phyloP scores from a whole-genome alignment of 2,113 vertebrate species.

The Phycodurus eques region DNA sequence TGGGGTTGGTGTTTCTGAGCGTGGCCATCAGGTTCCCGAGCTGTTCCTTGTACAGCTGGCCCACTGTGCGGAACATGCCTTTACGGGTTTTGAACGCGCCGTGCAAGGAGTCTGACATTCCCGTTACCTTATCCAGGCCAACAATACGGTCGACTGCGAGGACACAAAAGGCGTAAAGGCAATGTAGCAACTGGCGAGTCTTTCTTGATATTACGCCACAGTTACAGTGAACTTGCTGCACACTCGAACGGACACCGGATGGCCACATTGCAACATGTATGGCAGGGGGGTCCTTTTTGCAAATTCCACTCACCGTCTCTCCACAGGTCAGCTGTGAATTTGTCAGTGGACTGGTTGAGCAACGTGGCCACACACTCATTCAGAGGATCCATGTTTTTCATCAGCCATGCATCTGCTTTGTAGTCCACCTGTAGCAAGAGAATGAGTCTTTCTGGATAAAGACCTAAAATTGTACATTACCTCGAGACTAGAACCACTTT shows the following conservation, averaged over 20 bases:
- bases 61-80: conserved; percentile 97
- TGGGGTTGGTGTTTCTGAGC: conserved; percentile 94
- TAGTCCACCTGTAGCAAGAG: conserved; percentile 85
- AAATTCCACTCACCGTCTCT: conserved; percentile 82
- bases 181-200: neutral
- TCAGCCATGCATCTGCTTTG: conserved; percentile 93
- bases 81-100: conserved; percentile 93
- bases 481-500: neutral
- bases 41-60: conserved; percentile 97
- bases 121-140: conserved; percentile 94
- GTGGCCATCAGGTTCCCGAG: conserved; percentile 96
- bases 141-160: conserved; percentile 92
- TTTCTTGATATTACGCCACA: neutral
- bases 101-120: conserved; percentile 86
- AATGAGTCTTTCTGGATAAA: neutral
- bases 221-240: neutral
- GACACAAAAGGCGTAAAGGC: neutral
- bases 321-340: conserved; percentile 93
- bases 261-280: neutral
- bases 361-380: conserved; percentile 92
- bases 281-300: neutral
- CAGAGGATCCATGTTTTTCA: conserved; percentile 99
- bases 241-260: neutral
- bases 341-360: conserved; percentile 94
- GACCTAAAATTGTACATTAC: neutral